Evolutionary conservation across 1,140 invertebrate species (phyloP).

Genomic region (Zelostemma sp.): DNA sequence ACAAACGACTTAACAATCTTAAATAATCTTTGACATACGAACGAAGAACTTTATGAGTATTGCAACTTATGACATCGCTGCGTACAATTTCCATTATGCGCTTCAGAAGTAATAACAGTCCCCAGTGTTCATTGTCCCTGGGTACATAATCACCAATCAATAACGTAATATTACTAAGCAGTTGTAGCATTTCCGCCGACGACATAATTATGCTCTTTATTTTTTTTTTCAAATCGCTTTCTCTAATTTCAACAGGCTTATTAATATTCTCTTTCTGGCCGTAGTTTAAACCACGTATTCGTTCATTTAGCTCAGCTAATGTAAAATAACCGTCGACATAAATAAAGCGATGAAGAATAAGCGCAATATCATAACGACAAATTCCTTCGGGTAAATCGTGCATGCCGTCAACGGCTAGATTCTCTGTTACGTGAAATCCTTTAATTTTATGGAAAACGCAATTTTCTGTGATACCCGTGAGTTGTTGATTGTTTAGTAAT

Average conservation of each 20-base stretch:
- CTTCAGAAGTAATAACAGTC: slow-evolving; percentile 5
- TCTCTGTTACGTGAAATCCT: slow-evolving; percentile 13
- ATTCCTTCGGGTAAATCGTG: slow-evolving; percentile 21
- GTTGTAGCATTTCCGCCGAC: slow-evolving; percentile 17
- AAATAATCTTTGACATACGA: slow-evolving; percentile 5
- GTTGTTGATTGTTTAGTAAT: slow-evolving; percentile 2
- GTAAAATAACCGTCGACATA: slow-evolving; percentile 13
- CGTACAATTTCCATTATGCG: slow-evolving; percentile 8
- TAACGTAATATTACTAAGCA: slow-evolving; percentile 10
- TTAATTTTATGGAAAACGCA: slow-evolving; percentile 16
- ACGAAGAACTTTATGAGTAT: not conserved
- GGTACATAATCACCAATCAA: slow-evolving; percentile 14
- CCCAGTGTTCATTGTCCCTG: slow-evolving; percentile 4
- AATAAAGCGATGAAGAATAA: slow-evolving; percentile 17
- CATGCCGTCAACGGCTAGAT: slow-evolving; percentile 21
- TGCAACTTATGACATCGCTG: not conserved
- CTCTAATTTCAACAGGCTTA: slow-evolving; percentile 12
- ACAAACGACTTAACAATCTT: not conserved
- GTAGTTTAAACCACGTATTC: slow-evolving; percentile 14
- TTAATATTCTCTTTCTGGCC: slow-evolving; percentile 4
- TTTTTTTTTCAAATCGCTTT: slow-evolving; percentile 21
- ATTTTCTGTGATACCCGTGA: slow-evolving; percentile 12
- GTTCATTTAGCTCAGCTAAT: slow-evolving; percentile 10
- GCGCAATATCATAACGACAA: slow-evolving; percentile 10
- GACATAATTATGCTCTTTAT: slow-evolving; percentile 14